Percentiles rank a stretch among this genome's conserved stretches.
These are phyloP conservation scores for Pammene aurita DNA, from an alignment of 2,888 invertebrate species.

Conservation along the genomic window DNA sequence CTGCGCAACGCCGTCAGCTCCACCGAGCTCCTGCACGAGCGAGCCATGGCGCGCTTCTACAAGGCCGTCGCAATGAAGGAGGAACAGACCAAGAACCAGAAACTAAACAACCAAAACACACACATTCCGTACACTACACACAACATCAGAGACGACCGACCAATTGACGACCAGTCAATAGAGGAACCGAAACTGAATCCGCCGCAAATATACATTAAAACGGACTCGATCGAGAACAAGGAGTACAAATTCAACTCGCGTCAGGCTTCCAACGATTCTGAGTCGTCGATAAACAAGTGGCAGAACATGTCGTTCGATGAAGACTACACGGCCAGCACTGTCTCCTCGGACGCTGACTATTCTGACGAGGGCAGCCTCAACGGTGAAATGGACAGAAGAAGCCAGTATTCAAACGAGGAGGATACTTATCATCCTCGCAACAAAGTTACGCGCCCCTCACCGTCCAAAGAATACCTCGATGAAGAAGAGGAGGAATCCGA, in stretches of 20 bases:
- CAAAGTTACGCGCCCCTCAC: conserved; percentile 66
- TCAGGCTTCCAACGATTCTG: conserved; percentile 62
- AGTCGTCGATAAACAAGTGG: conserved; percentile 72
- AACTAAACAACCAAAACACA: conserved; percentile 53
- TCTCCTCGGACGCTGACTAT: conserved; percentile 78
- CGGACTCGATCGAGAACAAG: conserved; percentile 64
- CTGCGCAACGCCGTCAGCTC: conserved; percentile 91
- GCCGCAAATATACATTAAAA: conserved; percentile 66
- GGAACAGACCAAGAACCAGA: conserved; percentile 76
- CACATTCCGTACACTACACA: conserved; percentile 69
- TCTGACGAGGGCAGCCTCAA: conserved; percentile 73
- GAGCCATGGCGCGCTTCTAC: conserved; percentile 91
- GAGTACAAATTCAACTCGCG: conserved; percentile 59
- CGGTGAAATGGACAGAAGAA: conserved; percentile 63
- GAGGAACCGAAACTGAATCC: conserved; percentile 47
- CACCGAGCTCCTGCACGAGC: conserved; percentile 91
- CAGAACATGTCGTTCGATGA: conserved; percentile 81
- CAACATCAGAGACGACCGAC: conserved; percentile 38
- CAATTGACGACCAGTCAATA: conserved; percentile 25
- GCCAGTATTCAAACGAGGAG: conserved; percentile 80
- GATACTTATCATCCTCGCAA: conserved; percentile 87
- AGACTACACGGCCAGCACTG: conserved; percentile 86
- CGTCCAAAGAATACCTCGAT: conserved; percentile 58
- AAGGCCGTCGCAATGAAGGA: conserved; percentile 90
- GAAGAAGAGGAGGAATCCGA: conserved; percentile 80